These are phyloP conservation scores for Paramuricea clavata DNA, from an alignment of 92 coral and sea anemone species.

Conservation along the genomic window DNA sequence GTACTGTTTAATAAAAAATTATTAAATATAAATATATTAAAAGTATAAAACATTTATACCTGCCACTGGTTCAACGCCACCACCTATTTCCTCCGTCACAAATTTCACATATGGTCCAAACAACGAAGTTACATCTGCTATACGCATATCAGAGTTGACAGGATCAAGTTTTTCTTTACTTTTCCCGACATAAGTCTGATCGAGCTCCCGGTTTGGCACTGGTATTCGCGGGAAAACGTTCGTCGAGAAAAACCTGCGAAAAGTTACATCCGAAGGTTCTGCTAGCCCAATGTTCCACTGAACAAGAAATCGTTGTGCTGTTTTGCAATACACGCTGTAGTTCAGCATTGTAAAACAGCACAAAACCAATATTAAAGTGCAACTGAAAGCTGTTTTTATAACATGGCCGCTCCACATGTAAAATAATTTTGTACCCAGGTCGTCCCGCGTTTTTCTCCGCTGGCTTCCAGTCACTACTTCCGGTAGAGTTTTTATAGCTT, in stretches of 20 bases:
- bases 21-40: not conserved
- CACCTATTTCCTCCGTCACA: conserved; percentile 32
- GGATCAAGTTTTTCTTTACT: conserved; percentile 35
- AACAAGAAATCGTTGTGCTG: conserved; percentile 17
- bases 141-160: conserved; percentile 32
- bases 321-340: too few relatives aligned
- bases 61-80: conserved; percentile 26
- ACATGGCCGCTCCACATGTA: not conserved
- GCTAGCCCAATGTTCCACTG: conserved; percentile 26
- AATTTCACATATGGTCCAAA: conserved; percentile 33
- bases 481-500: too few relatives aligned
- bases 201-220: conserved; percentile 21
- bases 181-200: conserved; percentile 8
- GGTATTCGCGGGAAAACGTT: conserved; percentile 14
- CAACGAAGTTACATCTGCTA: conserved; percentile 22
- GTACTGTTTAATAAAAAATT: too few relatives aligned
- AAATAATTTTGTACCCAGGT: conserved; percentile 14
- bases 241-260: conserved; percentile 21
- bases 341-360: not conserved
- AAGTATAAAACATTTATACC: too few relatives aligned
- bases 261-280: conserved; percentile 26
- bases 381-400: too few relatives aligned
- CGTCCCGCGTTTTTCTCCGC: not conserved
- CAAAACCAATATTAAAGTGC: not conserved
- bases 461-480: too few relatives aligned